phyloP scores from a whole-genome alignment of 1,140 invertebrate species.

The Coptotermes formosanus region DNA sequence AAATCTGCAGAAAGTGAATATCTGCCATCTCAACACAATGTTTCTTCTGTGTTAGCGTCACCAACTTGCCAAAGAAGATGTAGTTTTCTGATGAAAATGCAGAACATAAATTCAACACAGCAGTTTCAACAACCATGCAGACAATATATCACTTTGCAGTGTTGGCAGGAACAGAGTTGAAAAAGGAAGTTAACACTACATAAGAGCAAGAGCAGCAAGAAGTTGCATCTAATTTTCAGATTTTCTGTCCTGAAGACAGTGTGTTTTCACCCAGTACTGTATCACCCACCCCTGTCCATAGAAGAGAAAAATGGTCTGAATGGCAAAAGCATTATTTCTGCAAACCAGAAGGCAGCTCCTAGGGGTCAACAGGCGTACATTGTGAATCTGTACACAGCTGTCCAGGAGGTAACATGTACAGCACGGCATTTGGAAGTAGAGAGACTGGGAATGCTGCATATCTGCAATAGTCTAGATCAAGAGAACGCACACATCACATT shows the following conservation, averaged over 20 bases:
- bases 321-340: too few relatives aligned
- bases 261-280: conserved; percentile 25
- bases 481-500: too few relatives aligned
- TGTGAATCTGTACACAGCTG: not conserved
- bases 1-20: not conserved
- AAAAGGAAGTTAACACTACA: not conserved
- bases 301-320: not conserved
- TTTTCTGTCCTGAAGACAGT: not conserved
- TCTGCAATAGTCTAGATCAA: too few relatives aligned
- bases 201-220: not conserved
- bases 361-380: too few relatives aligned
- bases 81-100: not conserved
- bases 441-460: too few relatives aligned
- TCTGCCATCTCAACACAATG: too few relatives aligned
- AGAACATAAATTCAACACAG: not conserved
- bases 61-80: not conserved
- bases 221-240: not conserved
- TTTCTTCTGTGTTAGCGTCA: not conserved
- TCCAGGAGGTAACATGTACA: not conserved
- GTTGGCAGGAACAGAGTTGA: not conserved
- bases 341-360: too few relatives aligned
- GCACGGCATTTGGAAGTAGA: too few relatives aligned
- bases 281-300: conserved; percentile 36
- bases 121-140: not conserved
- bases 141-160: not conserved